These are phyloP conservation scores for Callyntrura sp. DNA, from an alignment of 2,888 invertebrate genomes.

Conservation along the genomic window DNA sequence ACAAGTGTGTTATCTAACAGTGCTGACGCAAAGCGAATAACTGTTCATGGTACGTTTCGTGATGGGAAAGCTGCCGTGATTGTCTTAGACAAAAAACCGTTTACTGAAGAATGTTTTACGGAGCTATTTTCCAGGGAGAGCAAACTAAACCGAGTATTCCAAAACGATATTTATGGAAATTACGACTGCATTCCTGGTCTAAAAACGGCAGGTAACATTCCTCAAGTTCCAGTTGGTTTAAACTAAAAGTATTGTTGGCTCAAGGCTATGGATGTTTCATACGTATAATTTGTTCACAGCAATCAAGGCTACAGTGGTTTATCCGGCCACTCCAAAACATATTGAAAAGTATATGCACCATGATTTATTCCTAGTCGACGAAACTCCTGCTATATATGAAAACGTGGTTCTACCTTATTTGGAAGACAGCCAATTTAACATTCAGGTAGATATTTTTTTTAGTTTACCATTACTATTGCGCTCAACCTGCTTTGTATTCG, in stretches of 20 bases:
- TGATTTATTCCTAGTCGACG: slow-evolving; percentile 91
- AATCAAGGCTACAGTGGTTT: slow-evolving; percentile 91
- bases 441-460: slow-evolving; percentile 89
- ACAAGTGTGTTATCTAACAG: slow-evolving; percentile 90
- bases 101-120: slow-evolving; percentile 89
- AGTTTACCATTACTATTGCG: not conserved
- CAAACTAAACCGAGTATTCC: slow-evolving; percentile 88
- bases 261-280: too few species aligned
- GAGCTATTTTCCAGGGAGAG: slow-evolving; percentile 87
- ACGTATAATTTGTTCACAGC: too few species aligned
- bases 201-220: slow-evolving; percentile 90
- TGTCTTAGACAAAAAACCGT: slow-evolving; percentile 93
- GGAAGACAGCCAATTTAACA: slow-evolving; percentile 90
- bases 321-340: slow-evolving; percentile 93
- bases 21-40: slow-evolving; percentile 90
- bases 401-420: slow-evolving; percentile 92
- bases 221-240: too few species aligned
- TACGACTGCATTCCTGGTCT: slow-evolving; percentile 90
- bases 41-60: slow-evolving; percentile 90
- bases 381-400: slow-evolving; percentile 93
- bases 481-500: not conserved
- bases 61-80: slow-evolving; percentile 89
- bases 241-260: too few species aligned
- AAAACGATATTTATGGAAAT: slow-evolving; percentile 94
- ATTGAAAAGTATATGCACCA: slow-evolving; percentile 94